Conservation (phyloP, 2,113 vertebrate species). For the Saguinus midas region DNA sequence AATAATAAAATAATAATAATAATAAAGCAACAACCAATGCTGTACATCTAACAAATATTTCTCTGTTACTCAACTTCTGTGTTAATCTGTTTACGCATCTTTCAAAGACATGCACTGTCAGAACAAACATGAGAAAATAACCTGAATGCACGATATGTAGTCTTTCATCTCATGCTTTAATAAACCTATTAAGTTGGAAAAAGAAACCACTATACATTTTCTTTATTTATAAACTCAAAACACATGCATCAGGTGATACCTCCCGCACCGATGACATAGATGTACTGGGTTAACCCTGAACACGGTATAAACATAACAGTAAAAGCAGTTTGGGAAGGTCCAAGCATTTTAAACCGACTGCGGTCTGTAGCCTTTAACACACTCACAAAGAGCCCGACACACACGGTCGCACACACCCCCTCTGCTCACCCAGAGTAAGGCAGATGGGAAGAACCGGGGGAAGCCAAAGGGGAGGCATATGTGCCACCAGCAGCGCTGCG, state of each 20-base stretch:
- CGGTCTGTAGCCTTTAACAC: conserved; percentile 78
- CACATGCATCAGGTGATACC: conserved; percentile 84
- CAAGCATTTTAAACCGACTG: conserved; percentile 82
- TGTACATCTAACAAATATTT: conserved; percentile 80
- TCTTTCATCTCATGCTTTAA: conserved; percentile 84
- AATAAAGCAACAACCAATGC: conserved; percentile 78
- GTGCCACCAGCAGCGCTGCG: conserved; percentile 80
- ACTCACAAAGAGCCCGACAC: conserved; percentile 52
- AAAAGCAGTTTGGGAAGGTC: conserved; percentile 85
- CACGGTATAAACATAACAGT: conserved; percentile 83
- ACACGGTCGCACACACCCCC: neutral
- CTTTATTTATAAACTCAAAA: conserved; percentile 83
- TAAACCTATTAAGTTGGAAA: conserved; percentile 81
- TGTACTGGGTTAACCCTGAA: conserved; percentile 90
- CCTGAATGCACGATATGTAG: conserved; percentile 84
- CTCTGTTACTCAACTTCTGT: conserved; percentile 69
- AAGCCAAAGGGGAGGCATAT: conserved; percentile 80
- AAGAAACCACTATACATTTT: conserved; percentile 84
- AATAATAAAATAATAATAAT: too few species aligned
- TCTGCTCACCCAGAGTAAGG: conserved; percentile 78
- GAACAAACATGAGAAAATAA: conserved; percentile 85
- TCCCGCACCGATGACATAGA: conserved; percentile 81
- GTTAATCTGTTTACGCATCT: conserved; percentile 82
- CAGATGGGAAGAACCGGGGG: conserved; percentile 79
- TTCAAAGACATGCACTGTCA: conserved; percentile 85